Evolutionary conservation across 2,113 vertebrate species (phyloP), one percentile per base, ranked within the genome.

Genomic region (Tympanuchus pallidicinctus): DNA sequence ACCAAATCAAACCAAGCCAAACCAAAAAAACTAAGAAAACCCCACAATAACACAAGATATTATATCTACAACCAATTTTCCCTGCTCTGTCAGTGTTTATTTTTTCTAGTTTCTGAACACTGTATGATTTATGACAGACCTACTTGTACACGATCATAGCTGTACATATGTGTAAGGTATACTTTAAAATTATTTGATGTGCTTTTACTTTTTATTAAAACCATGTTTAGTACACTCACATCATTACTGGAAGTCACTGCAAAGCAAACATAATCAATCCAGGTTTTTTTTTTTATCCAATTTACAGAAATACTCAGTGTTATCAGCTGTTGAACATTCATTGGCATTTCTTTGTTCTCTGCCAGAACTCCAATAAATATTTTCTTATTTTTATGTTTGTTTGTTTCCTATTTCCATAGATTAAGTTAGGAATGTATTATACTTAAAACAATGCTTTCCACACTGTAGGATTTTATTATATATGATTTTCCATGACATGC

Each of bases 91-190:
- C 17, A 60, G 14, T 17, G 3, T 45, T 42, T n/a, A 50, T n/a
- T 43, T 50, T 50, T 59, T 50, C 30, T 28, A 3, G 1, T 59
- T 78, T 78, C 27, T 52, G 13, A 5, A 13, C 16, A 45, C 47
- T 32, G 36, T 14, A 48, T 21, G 5, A 47, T 75, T 32, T 48
- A 32, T 32, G 25, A 5, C 10, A 42, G 7, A 59, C 0, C 0
- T 22, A 3, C 4, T 71, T 59, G 48, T 12, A 52, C 3, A 59
- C 1, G 16, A 36, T 28, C 1, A 1, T 20, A 82, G 3, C 2
- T 30, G 18, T 24, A 43, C 2, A 2, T 64, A 50, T 30, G 27
- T 52, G 18, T 18, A 87, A 64, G 8, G 4, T 8, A 1, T 34
- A 12, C 18, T 59, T 59, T 38, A 13, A 57, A 25, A 13, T 32